Evolutionary conservation across 64 coral and sea anemone genomes (phyloP), one percentile per base, ranked within the genome.

Genomic region (Astreopora myriophthalma): DNA sequence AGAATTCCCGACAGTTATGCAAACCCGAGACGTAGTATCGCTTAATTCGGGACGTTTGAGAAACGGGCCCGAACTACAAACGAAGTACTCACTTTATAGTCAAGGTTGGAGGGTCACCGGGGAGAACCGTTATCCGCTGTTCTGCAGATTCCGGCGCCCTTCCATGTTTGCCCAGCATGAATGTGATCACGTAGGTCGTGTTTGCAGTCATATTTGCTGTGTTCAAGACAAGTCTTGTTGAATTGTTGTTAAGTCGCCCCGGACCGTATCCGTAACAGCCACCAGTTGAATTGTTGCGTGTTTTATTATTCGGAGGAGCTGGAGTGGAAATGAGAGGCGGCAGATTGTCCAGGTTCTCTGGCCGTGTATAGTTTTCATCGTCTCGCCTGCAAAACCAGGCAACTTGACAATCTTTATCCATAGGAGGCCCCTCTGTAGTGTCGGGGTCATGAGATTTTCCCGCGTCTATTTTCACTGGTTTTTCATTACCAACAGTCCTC

Each of bases 241-340:
- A 17, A 7, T 1, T 74, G 23, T 32, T 12, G 23, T 86, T 48
- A 14, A 92, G 69, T 72, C 71, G 67, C 5, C 90, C 90, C 0
- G 90, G 79, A 17, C 80, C 90, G 48, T 76, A 52, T 23, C 65
- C 69, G 33, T 76, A 92, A 32, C 90, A 92, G 13, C 90, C 81
- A 4, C 90, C 90, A 28, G 67, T 2, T 17, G 8, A 28, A 33
- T 5, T n/a, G 31, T 84, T 58, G 19, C n/a, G 7, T 38, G 65
- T 64, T n/a, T n/a, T n/a, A n/a, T n/a, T 0, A 7, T 19, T 64
- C 5, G 20, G 61, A 24, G 49, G n/a, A 65, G 75, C 4, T 22
- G 74, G 49, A 16, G 25, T 39, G 2, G 32, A 64, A 46, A 46
- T 76, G n/a, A 1, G 6, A 0, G 64, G 60, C 0, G 23, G 30